Conservation (phyloP, 2,113 vertebrate genomes). For the Cynocephalus volans region DNA sequence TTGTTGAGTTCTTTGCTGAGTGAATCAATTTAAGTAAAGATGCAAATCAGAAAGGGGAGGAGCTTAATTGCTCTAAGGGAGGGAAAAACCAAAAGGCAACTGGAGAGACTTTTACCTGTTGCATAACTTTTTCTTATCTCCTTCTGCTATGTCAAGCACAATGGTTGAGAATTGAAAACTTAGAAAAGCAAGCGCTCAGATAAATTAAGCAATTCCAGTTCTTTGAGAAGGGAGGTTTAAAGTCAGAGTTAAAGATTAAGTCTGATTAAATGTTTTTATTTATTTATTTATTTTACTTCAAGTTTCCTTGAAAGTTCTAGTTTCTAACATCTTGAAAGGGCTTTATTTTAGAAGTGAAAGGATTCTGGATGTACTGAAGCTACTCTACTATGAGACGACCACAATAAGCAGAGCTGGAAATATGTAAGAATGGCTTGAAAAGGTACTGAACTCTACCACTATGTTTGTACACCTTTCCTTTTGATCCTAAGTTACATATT, state of each 20-base stretch:
- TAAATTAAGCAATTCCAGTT: constrained; percentile 58
- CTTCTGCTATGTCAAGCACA: constrained; percentile 36
- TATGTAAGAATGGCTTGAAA: not conserved
- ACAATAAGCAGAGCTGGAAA: not conserved
- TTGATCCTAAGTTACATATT: not conserved
- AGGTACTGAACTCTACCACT: not conserved
- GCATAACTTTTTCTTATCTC: constrained; percentile 61
- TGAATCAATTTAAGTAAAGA: constrained; percentile 49
- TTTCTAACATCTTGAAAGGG: constrained; percentile 41
- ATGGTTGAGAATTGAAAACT: not conserved
- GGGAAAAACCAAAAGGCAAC: constrained; percentile 51
- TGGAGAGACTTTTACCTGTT: constrained; percentile 69
- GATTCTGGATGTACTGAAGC: not conserved
- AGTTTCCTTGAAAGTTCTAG: constrained; percentile 37
- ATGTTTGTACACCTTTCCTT: not conserved
- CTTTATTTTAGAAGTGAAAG: constrained; percentile 53
- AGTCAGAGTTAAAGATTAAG: constrained; percentile 56
- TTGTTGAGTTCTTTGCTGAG: not conserved
- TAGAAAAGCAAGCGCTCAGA: constrained; percentile 68
- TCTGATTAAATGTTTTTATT: not conserved
- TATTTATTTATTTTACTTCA: not conserved
- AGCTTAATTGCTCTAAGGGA: not conserved
- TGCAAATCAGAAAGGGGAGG: not conserved
- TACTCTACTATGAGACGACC: not conserved
- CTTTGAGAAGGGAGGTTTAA: constrained; percentile 32